Evolutionary conservation across 2,888 invertebrate genomes (phyloP).

Genomic region (Germaria angustata): DNA sequence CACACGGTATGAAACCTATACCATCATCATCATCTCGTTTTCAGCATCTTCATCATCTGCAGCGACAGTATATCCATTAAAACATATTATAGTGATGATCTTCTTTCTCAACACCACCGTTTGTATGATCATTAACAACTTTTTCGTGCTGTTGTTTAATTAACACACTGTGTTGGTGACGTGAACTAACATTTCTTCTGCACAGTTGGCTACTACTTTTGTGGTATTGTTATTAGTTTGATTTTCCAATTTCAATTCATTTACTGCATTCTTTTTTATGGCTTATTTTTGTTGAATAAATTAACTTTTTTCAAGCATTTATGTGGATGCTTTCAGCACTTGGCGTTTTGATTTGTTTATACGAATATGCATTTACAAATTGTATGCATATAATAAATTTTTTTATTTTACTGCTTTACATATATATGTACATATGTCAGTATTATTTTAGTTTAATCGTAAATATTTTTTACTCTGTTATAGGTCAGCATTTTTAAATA

Average conservation of each 20-base stretch:
- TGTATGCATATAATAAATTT: background rate
- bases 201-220: conserved; percentile 14
- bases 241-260: conserved; percentile 42
- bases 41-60: background rate
- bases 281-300: conserved; percentile 28
- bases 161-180: conserved; percentile 30
- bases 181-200: conserved; percentile 48
- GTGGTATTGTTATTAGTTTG: background rate
- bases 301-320: conserved; percentile 11
- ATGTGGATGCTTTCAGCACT: background rate
- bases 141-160: conserved; percentile 41
- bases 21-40: background rate
- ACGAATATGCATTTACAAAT: conserved; percentile 1
- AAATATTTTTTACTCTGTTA: conserved; percentile 40
- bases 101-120: background rate
- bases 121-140: conserved; percentile 24
- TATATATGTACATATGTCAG: background rate
- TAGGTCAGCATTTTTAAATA: conserved; percentile 51
- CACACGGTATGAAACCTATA: background rate
- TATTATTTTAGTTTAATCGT: conserved; percentile 3
- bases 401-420: background rate
- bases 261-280: conserved; percentile 2
- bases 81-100: conserved; percentile 6
- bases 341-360: background rate
- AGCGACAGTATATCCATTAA: background rate